These are phyloP conservation scores for Ypsolopha sequella DNA, from an alignment of 2,888 invertebrate species.

Conservation along the genomic window DNA sequence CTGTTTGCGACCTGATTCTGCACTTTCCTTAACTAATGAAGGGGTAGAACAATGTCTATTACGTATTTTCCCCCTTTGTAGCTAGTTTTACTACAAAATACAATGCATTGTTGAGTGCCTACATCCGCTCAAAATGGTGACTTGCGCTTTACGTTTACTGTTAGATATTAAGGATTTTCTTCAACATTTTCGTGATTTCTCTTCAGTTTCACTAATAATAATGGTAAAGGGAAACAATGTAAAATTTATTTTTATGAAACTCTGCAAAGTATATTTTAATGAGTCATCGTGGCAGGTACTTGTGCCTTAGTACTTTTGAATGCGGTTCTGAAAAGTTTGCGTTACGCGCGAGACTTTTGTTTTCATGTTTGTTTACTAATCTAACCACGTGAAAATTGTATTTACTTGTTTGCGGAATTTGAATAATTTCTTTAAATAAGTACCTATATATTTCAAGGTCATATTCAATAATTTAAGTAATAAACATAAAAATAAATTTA, in stretches of 20 bases:
- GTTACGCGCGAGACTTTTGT: neutral
- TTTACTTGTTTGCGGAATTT: neutral
- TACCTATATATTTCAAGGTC: too few relatives aligned
- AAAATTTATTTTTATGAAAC: neutral
- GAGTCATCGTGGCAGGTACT: neutral
- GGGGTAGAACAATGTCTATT: conserved; percentile 23
- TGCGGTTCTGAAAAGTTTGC: neutral
- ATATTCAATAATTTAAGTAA: too few relatives aligned
- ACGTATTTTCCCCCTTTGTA: conserved; percentile 17
- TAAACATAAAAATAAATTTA: too few relatives aligned
- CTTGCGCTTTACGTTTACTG: conserved; percentile 50
- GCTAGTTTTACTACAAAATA: conserved; percentile 22
- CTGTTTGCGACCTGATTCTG: conserved; percentile 19
- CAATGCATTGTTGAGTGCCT: conserved; percentile 60
- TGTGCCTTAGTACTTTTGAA: neutral
- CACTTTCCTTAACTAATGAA: conserved; percentile 30
- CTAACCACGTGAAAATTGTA: neutral
- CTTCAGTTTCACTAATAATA: neutral
- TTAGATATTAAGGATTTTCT: neutral
- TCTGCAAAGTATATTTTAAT: neutral
- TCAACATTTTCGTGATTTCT: neutral
- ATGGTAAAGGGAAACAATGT: neutral
- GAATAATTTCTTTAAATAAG: too few relatives aligned
- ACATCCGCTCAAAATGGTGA: conserved; percentile 77
- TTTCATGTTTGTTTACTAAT: neutral